These are phyloP conservation scores for Cydia splendana DNA, from an alignment of 1,140 invertebrate species.

Conservation along the genomic window DNA sequence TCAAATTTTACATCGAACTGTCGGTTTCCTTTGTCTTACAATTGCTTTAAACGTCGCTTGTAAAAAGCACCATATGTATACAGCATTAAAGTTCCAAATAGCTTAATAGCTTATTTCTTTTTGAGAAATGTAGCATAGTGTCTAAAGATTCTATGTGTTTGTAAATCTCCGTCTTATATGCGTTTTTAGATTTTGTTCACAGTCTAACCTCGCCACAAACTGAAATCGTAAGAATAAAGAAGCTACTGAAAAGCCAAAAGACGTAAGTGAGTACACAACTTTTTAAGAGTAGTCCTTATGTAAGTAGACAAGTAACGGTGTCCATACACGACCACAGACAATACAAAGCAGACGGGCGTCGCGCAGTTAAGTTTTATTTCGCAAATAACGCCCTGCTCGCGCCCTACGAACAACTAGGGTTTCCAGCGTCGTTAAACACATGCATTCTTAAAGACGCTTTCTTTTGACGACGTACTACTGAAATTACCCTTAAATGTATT, in stretches of 20 bases:
- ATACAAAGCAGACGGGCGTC: conserved; percentile 8
- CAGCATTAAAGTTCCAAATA: neutral
- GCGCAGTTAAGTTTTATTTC: conserved; percentile 17
- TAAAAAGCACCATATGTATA: neutral
- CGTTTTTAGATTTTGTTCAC: neutral
- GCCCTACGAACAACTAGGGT: neutral
- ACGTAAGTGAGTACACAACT: neutral
- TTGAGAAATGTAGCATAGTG: neutral
- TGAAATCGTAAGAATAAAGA: conserved; percentile 1
- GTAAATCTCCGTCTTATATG: neutral
- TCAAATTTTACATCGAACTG: neutral
- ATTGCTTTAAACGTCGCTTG: neutral
- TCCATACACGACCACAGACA: conserved; percentile 1
- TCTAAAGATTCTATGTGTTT: neutral
- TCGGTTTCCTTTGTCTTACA: neutral
- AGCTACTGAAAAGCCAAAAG: neutral
- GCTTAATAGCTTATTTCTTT: conserved; percentile 17
- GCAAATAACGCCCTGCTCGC: conserved; percentile 12
- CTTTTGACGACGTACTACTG: neutral
- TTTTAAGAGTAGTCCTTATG: neutral
- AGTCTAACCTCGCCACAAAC: neutral
- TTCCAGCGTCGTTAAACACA: neutral
- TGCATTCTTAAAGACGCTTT: neutral
- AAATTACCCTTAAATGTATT: neutral
- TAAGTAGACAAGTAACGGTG: neutral